phyloP scores from a whole-genome alignment of 1,140 invertebrate species.

The Apolygus lucorum region DNA sequence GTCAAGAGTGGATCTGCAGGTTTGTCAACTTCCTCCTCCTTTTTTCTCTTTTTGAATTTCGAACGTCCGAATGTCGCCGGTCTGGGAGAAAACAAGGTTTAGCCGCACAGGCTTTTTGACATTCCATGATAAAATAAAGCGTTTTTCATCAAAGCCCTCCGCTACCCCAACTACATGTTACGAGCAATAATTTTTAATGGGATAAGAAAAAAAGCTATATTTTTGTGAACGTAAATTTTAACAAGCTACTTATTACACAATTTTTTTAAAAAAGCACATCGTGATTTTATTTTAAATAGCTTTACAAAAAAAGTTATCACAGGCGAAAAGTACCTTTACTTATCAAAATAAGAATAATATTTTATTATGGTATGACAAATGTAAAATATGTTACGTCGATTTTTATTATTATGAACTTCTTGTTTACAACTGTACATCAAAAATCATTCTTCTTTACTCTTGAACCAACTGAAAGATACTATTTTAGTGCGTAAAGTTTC shows the following conservation, averaged over 20 bases:
- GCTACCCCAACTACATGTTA: no score
- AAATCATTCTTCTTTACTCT: not conserved
- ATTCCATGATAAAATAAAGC: no score
- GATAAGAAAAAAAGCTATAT: not conserved
- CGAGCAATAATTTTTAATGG: no score
- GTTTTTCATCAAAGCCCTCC: no score
- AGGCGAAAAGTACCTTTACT: slow-evolving; percentile 7
- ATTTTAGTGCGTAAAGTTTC: slow-evolving; percentile 46
- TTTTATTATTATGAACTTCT: not conserved
- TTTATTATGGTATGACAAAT: not conserved
- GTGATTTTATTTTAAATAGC: not conserved
- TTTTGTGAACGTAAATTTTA: not conserved
- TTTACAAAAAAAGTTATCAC: slow-evolving; percentile 14
- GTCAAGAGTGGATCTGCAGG: not conserved
- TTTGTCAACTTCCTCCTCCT: not conserved
- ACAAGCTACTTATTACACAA: not conserved
- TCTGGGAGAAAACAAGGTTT: no score
- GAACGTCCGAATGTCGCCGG: not conserved
- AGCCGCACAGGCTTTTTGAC: no score
- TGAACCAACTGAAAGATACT: not conserved
- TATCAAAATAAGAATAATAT: not conserved
- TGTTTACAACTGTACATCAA: not conserved
- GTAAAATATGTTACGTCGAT: not conserved
- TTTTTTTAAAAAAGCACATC: not conserved
- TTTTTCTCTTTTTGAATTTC: not conserved